Percentiles rank a stretch among this genome's conserved stretches.
Evolutionary conservation across 2,888 invertebrate species (phyloP).

Genomic region (Leptodirus hochenwartii): DNA sequence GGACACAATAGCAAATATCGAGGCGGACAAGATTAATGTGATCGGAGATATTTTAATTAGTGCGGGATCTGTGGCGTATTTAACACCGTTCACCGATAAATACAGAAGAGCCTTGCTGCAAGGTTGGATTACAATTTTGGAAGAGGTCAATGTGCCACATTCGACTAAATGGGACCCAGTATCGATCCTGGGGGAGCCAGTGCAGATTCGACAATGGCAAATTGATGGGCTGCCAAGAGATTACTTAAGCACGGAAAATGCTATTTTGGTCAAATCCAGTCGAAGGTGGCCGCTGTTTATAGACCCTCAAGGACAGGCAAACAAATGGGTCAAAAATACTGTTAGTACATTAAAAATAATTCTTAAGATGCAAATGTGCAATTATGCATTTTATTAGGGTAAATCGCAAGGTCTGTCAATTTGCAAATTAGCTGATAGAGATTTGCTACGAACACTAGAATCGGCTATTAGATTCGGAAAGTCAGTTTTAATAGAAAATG

Average conservation of each 20-base stretch:
- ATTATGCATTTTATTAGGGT: slow-evolving; percentile 33
- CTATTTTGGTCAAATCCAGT: slow-evolving; percentile 66
- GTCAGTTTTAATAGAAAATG: slow-evolving; percentile 65
- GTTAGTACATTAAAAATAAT: slow-evolving; percentile 31
- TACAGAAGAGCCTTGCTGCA: slow-evolving; percentile 37
- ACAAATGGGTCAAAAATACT: slow-evolving; percentile 82
- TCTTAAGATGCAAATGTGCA: neutral
- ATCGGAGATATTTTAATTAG: slow-evolving; percentile 56
- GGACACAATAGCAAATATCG: slow-evolving; percentile 41
- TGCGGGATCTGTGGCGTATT: slow-evolving; percentile 57
- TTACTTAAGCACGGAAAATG: slow-evolving; percentile 73
- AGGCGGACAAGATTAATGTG: slow-evolving; percentile 34
- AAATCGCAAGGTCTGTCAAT: slow-evolving; percentile 50
- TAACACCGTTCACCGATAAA: slow-evolving; percentile 57
- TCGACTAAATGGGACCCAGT: slow-evolving; percentile 48
- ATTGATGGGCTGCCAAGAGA: slow-evolving; percentile 74
- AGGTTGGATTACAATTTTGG: slow-evolving; percentile 36
- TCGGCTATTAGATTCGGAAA: slow-evolving; percentile 56
- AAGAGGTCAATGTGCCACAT: slow-evolving; percentile 40
- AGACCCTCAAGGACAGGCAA: slow-evolving; percentile 85
- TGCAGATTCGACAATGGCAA: slow-evolving; percentile 64
- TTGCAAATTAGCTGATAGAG: slow-evolving; percentile 52
- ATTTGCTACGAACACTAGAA: slow-evolving; percentile 48
- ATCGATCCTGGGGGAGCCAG: slow-evolving; percentile 52
- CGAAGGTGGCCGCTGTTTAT: slow-evolving; percentile 79